Evolutionary conservation across 2,888 invertebrate species (phyloP).

Genomic region (Patella pellucida): DNA sequence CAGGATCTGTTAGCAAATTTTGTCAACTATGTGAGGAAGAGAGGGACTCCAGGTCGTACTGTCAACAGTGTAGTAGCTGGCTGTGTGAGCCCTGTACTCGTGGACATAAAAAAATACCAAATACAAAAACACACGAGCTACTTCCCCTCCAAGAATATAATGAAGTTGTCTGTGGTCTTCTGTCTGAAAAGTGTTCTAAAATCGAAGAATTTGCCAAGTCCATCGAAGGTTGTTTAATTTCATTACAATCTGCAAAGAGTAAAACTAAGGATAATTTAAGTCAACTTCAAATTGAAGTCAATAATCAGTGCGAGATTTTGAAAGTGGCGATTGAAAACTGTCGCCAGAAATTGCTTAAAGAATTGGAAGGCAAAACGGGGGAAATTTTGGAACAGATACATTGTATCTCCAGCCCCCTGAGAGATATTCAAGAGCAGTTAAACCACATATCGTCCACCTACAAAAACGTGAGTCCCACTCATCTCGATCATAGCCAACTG

Average conservation of each 20-base stretch:
- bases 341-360: slow-evolving; percentile 18
- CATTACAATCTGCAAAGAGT: not conserved
- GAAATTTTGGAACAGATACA: slow-evolving; percentile 27
- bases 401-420: too few relatives aligned
- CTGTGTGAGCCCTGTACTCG: slow-evolving; percentile 33
- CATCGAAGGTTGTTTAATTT: not conserved
- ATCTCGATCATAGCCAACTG: too few relatives aligned
- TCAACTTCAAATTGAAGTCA: slow-evolving; percentile 11
- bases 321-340: slow-evolving; percentile 20
- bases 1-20: slow-evolving; percentile 10
- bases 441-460: too few relatives aligned
- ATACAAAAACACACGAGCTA: slow-evolving; percentile 28
- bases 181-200: not conserved
- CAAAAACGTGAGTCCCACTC: too few relatives aligned
- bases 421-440: too few relatives aligned
- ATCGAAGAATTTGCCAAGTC: not conserved
- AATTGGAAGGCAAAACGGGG: slow-evolving; percentile 21
- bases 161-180: slow-evolving; percentile 24
- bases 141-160: slow-evolving; percentile 23
- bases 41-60: slow-evolving; percentile 18
- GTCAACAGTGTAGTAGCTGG: slow-evolving; percentile 34
- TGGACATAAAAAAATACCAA: slow-evolving; percentile 32
- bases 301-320: slow-evolving; percentile 18
- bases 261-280: not conserved
- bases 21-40: slow-evolving; percentile 28